Evolutionary conservation across 2,797 vertebrate genomes (phyloP), one percentile per base, ranked within the genome.

Genomic region (Pyrrhura leucotis): DNA sequence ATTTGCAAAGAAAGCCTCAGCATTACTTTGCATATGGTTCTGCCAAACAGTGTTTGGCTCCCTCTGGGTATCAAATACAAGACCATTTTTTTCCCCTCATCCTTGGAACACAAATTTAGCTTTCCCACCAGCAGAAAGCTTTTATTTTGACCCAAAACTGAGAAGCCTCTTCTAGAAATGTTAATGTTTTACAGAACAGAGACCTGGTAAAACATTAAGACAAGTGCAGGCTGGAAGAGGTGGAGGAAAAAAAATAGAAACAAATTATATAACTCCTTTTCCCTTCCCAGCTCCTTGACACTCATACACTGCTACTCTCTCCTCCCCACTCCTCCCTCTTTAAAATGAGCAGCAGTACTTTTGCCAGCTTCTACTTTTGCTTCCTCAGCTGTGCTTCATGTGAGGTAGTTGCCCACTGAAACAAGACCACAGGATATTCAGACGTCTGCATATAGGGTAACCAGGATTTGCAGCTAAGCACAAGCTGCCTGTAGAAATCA

Each of bases 391-490:
- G 19, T 66, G 51, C 59, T 89, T 68, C 56, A 21, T 23, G n/a
- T 62, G 47, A 59, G 37, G 66, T 40, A 65, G 28, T 47, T 93
- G n/a, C 81, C 72, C 4, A 3, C 73, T 67, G 56, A 67, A 80
- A 73, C 74, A 63, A 56, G 91, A 50, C 35, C 20, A 4, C 17
- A 44, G 71, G 71, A 17, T 89, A 77, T 73, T 91, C 75, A 71
- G 65, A 75, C 67, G 28, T 48, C 67, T 54, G 33, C 93, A 96
- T 96, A 61, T 91, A 97, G 93, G 92, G 62, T 93, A 97, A 10
- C 47, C 14, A 56, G 94, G 95, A 92, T 95, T 97, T 97, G 95
- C n/a, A 48, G 89, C 84, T 97, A 94, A 96, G 96, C 74, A 85
- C 66, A 90, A 80, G 74, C 85, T 89, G 89, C 33, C 80, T 90